These are phyloP conservation scores for Leguminivora glycinivorella DNA, from an alignment of 1,140 invertebrate species.

Conservation along the genomic window DNA sequence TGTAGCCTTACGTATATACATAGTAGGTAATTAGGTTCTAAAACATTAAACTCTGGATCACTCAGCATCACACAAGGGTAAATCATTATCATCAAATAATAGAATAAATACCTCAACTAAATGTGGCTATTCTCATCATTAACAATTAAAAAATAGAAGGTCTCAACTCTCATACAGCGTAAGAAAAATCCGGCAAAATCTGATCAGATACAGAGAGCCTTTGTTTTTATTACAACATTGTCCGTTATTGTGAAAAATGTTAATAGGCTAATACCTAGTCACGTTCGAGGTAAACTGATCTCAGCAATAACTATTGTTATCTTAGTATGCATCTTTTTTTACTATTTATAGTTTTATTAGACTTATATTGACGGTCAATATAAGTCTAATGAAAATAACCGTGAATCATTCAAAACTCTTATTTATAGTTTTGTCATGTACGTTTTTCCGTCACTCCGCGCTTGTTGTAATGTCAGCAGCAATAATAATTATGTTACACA, in stretches of 20 bases:
- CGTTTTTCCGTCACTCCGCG: too few species aligned
- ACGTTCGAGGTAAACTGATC: background rate
- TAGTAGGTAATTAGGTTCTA: background rate
- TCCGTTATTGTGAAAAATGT: constrained; percentile 20
- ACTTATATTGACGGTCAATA: too few species aligned
- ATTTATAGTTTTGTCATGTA: too few species aligned
- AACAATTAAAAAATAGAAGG: constrained; percentile 28
- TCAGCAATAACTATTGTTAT: background rate
- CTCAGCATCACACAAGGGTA: background rate
- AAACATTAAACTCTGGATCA: background rate
- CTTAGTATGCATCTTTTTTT: background rate
- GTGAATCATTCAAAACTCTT: too few species aligned
- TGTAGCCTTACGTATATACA: background rate
- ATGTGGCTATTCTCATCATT: constrained; percentile 3
- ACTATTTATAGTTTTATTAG: too few species aligned
- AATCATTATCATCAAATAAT: background rate
- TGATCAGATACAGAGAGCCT: constrained; percentile 17
- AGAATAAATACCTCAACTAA: background rate
- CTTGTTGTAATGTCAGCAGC: too few species aligned
- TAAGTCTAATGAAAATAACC: too few species aligned
- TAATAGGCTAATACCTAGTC: background rate
- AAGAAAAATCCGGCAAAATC: constrained; percentile 17
- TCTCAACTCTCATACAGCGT: background rate
- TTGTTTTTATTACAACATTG: constrained; percentile 26
- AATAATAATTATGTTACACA: too few species aligned